Evolutionary conservation across 2,888 invertebrate species (phyloP).

Genomic region (Balanococcus diminutus): DNA sequence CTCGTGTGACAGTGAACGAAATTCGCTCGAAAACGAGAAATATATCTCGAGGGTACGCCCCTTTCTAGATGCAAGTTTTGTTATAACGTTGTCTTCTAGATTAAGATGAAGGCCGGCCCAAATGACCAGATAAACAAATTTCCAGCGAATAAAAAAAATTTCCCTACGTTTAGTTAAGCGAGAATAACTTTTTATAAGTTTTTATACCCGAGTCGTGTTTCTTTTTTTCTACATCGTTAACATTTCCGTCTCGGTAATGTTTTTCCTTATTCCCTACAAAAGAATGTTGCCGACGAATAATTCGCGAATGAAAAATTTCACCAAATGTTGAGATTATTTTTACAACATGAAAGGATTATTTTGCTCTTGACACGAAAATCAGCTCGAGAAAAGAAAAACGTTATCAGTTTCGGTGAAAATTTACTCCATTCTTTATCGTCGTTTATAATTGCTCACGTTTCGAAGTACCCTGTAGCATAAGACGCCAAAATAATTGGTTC

Average conservation of each 20-base stretch:
- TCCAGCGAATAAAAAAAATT: background rate
- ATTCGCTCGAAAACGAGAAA: background rate
- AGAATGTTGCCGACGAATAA: slow-evolving; percentile 17
- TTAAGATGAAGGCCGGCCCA: slow-evolving; percentile 33
- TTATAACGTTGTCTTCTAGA: slow-evolving; percentile 1
- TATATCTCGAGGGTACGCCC: slow-evolving; percentile 20
- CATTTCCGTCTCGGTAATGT: background rate
- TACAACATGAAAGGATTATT: background rate
- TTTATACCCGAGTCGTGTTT: background rate
- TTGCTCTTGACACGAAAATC: background rate
- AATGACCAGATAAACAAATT: slow-evolving; percentile 35
- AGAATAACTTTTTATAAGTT: slow-evolving; percentile 10
- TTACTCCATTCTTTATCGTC: background rate
- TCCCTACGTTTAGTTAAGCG: background rate
- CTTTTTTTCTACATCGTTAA: slow-evolving; percentile 27
- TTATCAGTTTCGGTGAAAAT: background rate
- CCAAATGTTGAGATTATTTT: slow-evolving; percentile 14
- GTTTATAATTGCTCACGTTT: background rate
- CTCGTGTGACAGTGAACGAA: slow-evolving; percentile 1
- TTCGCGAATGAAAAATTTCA: background rate
- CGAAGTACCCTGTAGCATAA: too few species aligned
- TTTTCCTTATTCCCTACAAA: background rate
- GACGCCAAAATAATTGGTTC: too few species aligned
- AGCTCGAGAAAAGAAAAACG: background rate
- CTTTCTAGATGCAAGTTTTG: background rate